Evolutionary conservation across 2,113 vertebrate genomes (phyloP), one percentile per base, ranked within the genome.

Genomic region (Cyphomyrus discorhynchus): DNA sequence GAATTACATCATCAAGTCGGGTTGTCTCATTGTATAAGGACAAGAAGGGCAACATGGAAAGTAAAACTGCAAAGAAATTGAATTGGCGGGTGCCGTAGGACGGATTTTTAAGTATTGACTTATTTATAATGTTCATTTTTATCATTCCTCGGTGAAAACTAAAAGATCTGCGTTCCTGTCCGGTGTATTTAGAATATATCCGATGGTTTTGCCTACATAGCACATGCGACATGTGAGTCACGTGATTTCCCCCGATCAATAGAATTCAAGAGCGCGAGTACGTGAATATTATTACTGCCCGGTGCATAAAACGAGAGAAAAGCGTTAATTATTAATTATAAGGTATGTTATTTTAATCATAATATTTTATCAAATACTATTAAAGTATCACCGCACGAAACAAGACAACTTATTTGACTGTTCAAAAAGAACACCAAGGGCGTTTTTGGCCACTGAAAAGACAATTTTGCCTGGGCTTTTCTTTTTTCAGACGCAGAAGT

Each of bases 1-100:
- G 90, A 92, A 92, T 94, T 94, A 95, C 95, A 92, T 96, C 95
- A 96, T 93, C 85, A 42, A 27, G 19, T 77, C 45, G 91, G 91
- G 74, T 24, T 53, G 83, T 74, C 49, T 52, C 92, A 93, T 88
- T 53, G 0, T 5, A 15, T 24, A 17, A 42, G 10, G 35, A 42
- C 24, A 3, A 21, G 88, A 35, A 77, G 88, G 84, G 31, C 42
- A 17, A 9, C 17, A 13, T 45, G 82, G 10, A n/a, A 24, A 74
- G 35, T 66, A 49, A 50, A 86, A 47, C 13, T 6, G 15, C 31
- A 2, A 66, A 49, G 17, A 39, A 86, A n/a, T 19, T 80, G 27
- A 80, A 42, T 42, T 80, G 15, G 35, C 13, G 13, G 74, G 17
- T 39, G n/a, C 35, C 35, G 4, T 35, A 19, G 1, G 74, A 39